Evolutionary conservation across 2,113 vertebrate species (phyloP), one percentile per base, ranked within the genome.

Genomic region (Onychostoma macrolepis): DNA sequence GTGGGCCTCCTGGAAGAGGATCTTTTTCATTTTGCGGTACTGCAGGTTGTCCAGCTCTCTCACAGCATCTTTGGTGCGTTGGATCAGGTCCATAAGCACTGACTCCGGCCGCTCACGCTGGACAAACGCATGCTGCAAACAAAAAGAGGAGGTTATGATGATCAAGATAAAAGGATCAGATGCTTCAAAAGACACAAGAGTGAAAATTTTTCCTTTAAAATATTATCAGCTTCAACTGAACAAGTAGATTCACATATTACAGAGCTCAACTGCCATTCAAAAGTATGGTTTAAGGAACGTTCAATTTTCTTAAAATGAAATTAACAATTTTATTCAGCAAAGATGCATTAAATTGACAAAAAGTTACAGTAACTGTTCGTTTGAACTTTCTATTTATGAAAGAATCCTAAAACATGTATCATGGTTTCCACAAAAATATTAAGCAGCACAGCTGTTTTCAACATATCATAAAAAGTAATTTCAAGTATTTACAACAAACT

Each of bases 11-110:
- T 99, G 98, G 94, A 99, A 99, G 91, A 99, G 97, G 86, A 99
- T 96, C 92, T 99, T 99, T 94, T 99, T 99, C 98, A 99, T 99
- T 93, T 99, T 99, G 89, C 98, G 97, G 93, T 98, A 99, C 93
- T 99, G 98, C 87, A 99, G 95, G 95, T 99, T 99, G 95, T 99
- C 98, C 91, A 99, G 94, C 85, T 99, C 98, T 90, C 98, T 96
- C 89, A 99, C 98, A 0, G 98, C 98, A 93, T 99, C 98, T 91
- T 99, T 99, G 87, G 98, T 99, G 91, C 98, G 97, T 94, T 95
- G 97, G 91, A 99, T 99, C 90, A 99, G 96, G 93, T 99, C 98
- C 93, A 97, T 96, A 90, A 99, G 95, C 91, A 99, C 98, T 3
- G 98, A 98, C 91, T 98, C 97, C 0, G 98, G 96, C 41, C 98